Evolutionary conservation across 1,140 invertebrate species (phyloP).

Genomic region (Drosophila rhopaloa): DNA sequence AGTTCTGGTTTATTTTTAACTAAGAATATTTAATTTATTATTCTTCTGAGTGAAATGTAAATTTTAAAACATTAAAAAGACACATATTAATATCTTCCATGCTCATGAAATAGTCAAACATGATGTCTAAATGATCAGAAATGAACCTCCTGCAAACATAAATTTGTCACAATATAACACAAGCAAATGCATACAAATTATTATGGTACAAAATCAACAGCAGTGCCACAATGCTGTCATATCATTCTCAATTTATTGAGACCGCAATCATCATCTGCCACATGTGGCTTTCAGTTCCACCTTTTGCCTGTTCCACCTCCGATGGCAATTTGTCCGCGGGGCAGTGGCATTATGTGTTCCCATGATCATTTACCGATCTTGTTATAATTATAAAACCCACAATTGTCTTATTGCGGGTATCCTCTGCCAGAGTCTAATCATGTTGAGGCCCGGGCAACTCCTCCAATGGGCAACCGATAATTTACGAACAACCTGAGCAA

Average conservation of each 20-base stretch:
- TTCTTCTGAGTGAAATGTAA: too few species aligned
- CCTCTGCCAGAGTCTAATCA: conserved; percentile 45
- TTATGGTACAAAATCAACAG: background rate
- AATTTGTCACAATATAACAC: background rate
- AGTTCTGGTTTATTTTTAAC: too few species aligned
- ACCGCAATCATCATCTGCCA: conserved; percentile 12
- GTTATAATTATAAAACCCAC: conserved; percentile 55
- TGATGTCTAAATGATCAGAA: too few species aligned
- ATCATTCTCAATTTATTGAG: conserved; percentile 8
- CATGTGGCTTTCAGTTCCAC: conserved; percentile 28
- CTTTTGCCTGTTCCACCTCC: conserved; percentile 32
- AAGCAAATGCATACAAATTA: background rate
- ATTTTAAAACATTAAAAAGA: too few species aligned
- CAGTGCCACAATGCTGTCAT: conserved; percentile 6
- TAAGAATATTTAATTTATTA: too few species aligned
- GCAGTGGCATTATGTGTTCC: conserved; percentile 17
- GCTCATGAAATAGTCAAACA: too few species aligned
- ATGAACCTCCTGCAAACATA: background rate
- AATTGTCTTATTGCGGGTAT: conserved; percentile 41
- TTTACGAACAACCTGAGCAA: conserved; percentile 66
- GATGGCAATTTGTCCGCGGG: conserved; percentile 22
- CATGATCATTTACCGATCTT: conserved; percentile 47
- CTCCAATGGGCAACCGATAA: conserved; percentile 65
- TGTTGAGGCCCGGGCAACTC: conserved; percentile 36
- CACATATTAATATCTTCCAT: too few species aligned